Evolutionary conservation across 2,888 invertebrate species (phyloP), one percentile per base, ranked within the genome.

Genomic region (Augiades crinisus): DNA sequence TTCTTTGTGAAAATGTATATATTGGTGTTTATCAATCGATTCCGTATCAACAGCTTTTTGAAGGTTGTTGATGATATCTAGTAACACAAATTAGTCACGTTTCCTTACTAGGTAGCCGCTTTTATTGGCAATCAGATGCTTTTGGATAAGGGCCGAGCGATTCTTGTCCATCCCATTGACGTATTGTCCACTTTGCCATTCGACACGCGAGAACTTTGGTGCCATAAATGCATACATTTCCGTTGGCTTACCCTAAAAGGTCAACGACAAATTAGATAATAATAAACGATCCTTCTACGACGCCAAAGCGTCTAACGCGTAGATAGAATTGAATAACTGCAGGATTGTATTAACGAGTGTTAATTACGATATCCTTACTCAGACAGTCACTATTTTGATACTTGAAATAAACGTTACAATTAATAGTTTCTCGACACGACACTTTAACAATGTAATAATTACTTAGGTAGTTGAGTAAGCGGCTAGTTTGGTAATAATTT

Each of bases 161-260:
- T 27, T 47, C 22, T 31, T 10, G 14, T 21, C 17, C 17, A 50
- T 46, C 34, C 34, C 3, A 67, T 72, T 81, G 81, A 81, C 80
- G 78, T 65, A 75, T 47, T 50, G 43, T 61, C 63, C 54, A 62
- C 62, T 70, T 78, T 70, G 64, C 56, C 62, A 87, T 83, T 81
- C 84, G 60, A 59, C 55, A 60, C 76, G 75, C 69, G 75, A 62
- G 59, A 60, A 59, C 47, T 40, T 63, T 64, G 70, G 64, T 59
- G 66, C 84, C 78, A 76, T 80, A 81, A 73, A 68, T 61, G 78
- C 62, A 49, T 78, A 79, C 78, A 80, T 81, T 79, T 87, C 87
- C 85, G 83, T 60, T 71, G 77, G 64, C 61, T 62, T 67, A 60
- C 57, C 72, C 75, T 50, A 56, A 77, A 74, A 72, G 81, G 83